Evolutionary conservation across 2,797 vertebrate genomes (phyloP).

Genomic region (Parambassis ranga): DNA sequence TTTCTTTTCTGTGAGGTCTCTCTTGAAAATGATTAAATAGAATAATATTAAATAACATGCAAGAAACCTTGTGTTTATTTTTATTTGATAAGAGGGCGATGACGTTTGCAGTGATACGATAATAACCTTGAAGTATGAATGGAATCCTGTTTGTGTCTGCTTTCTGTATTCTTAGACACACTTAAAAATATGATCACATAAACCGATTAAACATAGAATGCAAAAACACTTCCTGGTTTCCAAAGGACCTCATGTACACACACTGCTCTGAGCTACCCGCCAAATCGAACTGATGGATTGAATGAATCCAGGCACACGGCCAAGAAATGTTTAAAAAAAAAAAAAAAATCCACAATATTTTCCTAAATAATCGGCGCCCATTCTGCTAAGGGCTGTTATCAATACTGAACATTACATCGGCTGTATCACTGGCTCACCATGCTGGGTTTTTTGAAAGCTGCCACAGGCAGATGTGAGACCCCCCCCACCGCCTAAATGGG

Average conservation of each 20-base stretch:
- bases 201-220: neutral
- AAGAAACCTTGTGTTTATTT: too few species aligned
- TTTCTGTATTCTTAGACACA: too few species aligned
- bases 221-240: slow-evolving; percentile 5
- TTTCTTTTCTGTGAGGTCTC: too few species aligned
- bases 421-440: slow-evolving; percentile 33
- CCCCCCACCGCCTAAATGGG: slow-evolving; percentile 48
- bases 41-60: too few species aligned
- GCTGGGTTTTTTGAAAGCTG: slow-evolving; percentile 49
- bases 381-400: slow-evolving; percentile 74
- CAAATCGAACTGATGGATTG: slow-evolving; percentile 53
- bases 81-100: too few species aligned
- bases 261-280: slow-evolving; percentile 43
- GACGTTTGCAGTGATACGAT: too few species aligned
- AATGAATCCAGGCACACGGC: slow-evolving; percentile 37
- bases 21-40: too few species aligned
- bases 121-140: too few species aligned
- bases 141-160: too few species aligned
- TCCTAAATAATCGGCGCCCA: slow-evolving; percentile 77
- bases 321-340: slow-evolving; percentile 27
- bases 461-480: slow-evolving; percentile 44
- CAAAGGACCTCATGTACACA: neutral
- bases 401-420: slow-evolving; percentile 80
- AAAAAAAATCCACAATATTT: slow-evolving; percentile 65
- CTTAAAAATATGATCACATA: neutral